These are phyloP conservation scores for Zosterops japonicus DNA, from an alignment of 2,113 vertebrate species.

Conservation along the genomic window DNA sequence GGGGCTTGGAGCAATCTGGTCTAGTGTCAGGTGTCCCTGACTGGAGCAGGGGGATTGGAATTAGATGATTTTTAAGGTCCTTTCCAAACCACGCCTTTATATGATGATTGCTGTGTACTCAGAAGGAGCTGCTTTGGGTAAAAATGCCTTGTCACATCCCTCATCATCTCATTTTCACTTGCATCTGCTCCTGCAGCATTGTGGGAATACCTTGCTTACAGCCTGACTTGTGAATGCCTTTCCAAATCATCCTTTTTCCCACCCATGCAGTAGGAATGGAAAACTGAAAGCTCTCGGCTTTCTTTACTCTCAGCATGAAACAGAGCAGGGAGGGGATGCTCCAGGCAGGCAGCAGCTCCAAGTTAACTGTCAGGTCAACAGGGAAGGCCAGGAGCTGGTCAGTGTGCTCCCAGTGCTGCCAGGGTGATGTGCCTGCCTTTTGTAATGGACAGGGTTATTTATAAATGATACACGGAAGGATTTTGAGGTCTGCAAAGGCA, in stretches of 20 bases:
- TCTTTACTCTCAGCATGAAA: neutral
- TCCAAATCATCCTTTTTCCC: neutral
- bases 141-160: neutral
- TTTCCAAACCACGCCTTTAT: neutral
- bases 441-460: conserved; percentile 1
- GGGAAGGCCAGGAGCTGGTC: neutral
- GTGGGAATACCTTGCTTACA: neutral
- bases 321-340: neutral
- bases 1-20: neutral
- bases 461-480: conserved; percentile 2
- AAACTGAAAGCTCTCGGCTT: neutral
- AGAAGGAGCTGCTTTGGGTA: neutral
- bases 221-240: neutral
- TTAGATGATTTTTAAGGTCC: neutral
- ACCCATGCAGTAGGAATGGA: neutral
- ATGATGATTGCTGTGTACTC: neutral
- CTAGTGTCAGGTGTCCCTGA: neutral
- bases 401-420: neutral
- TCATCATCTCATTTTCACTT: conserved; percentile 39
- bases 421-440: neutral
- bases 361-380: conserved; percentile 1
- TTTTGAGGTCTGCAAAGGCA: neutral
- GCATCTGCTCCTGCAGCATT: neutral
- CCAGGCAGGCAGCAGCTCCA: neutral
- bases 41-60: neutral